A percentile compares a stretch with the other conserved stretches of the same genome.
phyloP scores from a whole-genome alignment of 2,113 vertebrate species.

The Antechinus stuartii region DNA sequence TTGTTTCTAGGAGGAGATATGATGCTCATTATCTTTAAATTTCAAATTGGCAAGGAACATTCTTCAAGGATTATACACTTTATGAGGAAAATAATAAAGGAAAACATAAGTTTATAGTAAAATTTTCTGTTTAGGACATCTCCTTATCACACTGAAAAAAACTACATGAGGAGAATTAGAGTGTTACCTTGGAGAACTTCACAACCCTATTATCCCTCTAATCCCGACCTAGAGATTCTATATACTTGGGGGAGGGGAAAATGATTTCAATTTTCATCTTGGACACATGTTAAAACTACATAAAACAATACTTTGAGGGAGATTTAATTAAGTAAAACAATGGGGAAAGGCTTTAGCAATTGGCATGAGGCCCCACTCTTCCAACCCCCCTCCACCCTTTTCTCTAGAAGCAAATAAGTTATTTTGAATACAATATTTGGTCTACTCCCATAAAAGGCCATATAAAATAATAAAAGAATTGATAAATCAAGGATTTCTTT shows the following conservation, averaged over 20 bases:
- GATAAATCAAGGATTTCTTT: slow-evolving; percentile 2
- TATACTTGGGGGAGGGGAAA: slow-evolving; percentile 13
- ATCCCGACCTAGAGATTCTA: background rate
- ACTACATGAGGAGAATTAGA: slow-evolving; percentile 31
- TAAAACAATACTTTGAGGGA: slow-evolving; percentile 36
- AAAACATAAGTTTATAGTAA: slow-evolving; percentile 58
- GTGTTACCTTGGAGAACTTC: background rate
- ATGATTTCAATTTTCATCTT: slow-evolving; percentile 56
- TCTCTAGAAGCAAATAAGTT: background rate
- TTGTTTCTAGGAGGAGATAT: slow-evolving; percentile 57
- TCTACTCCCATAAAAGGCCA: slow-evolving; percentile 25
- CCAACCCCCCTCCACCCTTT: background rate
- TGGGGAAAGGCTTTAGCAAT: background rate
- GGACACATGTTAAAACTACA: slow-evolving; percentile 56
- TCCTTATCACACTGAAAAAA: slow-evolving; percentile 52
- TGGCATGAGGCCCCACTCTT: background rate
- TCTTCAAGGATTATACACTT: slow-evolving; percentile 47
- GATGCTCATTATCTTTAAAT: slow-evolving; percentile 46
- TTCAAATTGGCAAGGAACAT: slow-evolving; percentile 48
- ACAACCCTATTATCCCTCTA: background rate
- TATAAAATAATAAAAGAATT: slow-evolving; percentile 34
- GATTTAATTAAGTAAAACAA: slow-evolving; percentile 24
- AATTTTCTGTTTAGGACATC: slow-evolving; percentile 55
- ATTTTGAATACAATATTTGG: background rate
- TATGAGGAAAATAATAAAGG: slow-evolving; percentile 52